Conservation (phyloP, 2,113 vertebrate species). For the Tyto alba region DNA sequence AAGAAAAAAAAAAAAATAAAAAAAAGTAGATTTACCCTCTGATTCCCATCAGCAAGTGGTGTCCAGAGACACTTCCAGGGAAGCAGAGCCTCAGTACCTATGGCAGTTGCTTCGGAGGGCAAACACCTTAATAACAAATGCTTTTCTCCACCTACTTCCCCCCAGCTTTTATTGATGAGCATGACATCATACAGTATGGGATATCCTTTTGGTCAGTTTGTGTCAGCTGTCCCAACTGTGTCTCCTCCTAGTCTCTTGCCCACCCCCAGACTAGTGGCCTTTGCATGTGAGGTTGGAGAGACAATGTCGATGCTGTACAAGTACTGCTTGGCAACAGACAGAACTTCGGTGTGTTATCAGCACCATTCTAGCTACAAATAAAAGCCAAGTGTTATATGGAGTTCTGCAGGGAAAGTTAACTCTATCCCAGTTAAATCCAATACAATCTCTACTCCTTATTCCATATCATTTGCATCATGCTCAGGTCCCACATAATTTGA, state of each 20-base stretch:
- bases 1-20: background rate
- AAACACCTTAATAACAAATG: background rate
- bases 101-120: rapidly evolving
- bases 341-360: background rate
- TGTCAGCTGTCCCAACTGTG: background rate
- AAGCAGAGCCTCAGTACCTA: background rate
- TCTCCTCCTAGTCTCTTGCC: background rate
- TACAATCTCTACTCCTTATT: background rate
- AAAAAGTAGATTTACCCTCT: too few relatives aligned
- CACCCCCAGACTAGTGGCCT: background rate
- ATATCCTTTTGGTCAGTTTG: background rate
- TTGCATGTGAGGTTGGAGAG: background rate
- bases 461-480: background rate
- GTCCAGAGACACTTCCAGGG: too few relatives aligned
- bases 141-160: background rate
- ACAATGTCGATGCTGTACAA: background rate
- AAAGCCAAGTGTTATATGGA: background rate
- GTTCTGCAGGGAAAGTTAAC: background rate
- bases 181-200: too few relatives aligned
- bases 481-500: background rate
- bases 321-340: background rate
- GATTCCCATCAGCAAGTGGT: too few relatives aligned
- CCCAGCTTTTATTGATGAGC: background rate
- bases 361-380: background rate
- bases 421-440: background rate